A percentile compares a stretch with the other conserved stretches of the same genome.
phyloP scores from a whole-genome alignment of 1,140 invertebrate species.

The Chionoecetes opilio region DNA sequence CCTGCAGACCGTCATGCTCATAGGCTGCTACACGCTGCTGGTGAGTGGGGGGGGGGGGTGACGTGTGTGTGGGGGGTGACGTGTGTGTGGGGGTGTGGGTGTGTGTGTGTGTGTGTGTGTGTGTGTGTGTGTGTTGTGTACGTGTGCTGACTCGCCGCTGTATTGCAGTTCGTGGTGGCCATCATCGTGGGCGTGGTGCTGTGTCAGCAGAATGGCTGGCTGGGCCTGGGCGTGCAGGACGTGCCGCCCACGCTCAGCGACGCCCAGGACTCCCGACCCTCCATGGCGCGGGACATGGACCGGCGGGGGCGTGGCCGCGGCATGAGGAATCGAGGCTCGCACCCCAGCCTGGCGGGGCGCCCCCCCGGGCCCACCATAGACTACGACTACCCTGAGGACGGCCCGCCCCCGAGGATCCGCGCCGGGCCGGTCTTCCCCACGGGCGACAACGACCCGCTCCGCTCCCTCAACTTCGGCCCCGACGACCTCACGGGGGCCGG shows the following conservation, averaged over 20 bases:
- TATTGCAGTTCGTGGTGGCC: constrained; percentile 80
- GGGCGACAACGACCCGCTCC: not conserved
- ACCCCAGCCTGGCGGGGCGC: too few relatives aligned
- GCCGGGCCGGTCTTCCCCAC: constrained; percentile 38
- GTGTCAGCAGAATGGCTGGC: constrained; percentile 81
- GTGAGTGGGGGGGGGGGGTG: constrained; percentile 55
- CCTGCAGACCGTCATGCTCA: constrained; percentile 80
- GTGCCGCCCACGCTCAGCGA: not conserved
- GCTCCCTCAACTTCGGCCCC: constrained; percentile 61
- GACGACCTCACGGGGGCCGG: not conserved
- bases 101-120: constrained; percentile 44
- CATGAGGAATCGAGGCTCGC: constrained; percentile 6
- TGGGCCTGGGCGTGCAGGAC: constrained; percentile 73
- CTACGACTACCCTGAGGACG: constrained; percentile 66
- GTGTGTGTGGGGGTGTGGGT: constrained; percentile 51
- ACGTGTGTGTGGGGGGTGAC: constrained; percentile 41
- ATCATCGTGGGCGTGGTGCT: constrained; percentile 80
- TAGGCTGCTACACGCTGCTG: constrained; percentile 80
- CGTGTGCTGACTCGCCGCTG: not conserved
- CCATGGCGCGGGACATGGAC: constrained; percentile 41
- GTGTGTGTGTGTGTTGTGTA: not conserved
- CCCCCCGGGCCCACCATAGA: constrained; percentile 73
- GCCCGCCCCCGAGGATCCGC: constrained; percentile 37
- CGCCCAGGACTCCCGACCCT: not conserved
- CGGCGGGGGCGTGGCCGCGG: constrained; percentile 45